Percentiles rank a stretch among this genome's conserved stretches.
These are phyloP conservation scores for Danionella dracula DNA, from an alignment of 2,797 vertebrate species.

Conservation along the genomic window DNA sequence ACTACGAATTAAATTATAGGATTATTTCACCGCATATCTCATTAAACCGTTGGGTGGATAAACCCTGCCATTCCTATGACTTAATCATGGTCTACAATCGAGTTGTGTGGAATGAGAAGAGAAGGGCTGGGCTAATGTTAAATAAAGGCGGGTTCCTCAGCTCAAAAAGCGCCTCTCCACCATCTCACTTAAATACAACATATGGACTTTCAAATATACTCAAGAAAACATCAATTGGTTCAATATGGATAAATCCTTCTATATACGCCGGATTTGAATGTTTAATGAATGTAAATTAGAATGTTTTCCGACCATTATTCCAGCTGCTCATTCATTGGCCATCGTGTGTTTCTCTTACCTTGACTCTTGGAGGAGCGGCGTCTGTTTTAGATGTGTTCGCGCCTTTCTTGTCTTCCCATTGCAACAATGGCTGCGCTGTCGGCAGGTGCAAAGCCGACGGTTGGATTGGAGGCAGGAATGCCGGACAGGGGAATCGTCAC, in stretches of 20 bases:
- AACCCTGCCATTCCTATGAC: neutral
- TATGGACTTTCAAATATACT: neutral
- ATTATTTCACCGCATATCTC: too few relatives aligned
- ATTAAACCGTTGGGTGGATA: neutral
- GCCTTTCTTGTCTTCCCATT: conserved; percentile 55
- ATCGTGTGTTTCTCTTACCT: conserved; percentile 54
- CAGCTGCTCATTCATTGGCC: conserved; percentile 21
- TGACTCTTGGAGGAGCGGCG: conserved; percentile 59
- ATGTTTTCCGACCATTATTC: conserved; percentile 21
- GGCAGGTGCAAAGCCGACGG: conserved; percentile 46
- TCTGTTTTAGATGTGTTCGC: conserved; percentile 55
- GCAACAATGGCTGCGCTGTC: conserved; percentile 39
- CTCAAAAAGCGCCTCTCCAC: conserved; percentile 26
- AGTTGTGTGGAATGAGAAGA: neutral
- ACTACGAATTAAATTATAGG: too few relatives aligned
- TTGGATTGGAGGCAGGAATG: conserved; percentile 29
- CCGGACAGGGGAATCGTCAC: conserved; percentile 28
- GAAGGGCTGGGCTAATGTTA: neutral
- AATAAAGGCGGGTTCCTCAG: neutral
- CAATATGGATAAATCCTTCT: neutral
- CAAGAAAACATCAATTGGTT: too few relatives aligned
- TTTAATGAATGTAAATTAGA: neutral
- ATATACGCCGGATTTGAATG: neutral
- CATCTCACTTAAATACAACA: conserved; percentile 13
- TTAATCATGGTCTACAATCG: too few relatives aligned